Conservation (phyloP, 2,797 vertebrate genomes). For the Phoebastria nigripes region DNA sequence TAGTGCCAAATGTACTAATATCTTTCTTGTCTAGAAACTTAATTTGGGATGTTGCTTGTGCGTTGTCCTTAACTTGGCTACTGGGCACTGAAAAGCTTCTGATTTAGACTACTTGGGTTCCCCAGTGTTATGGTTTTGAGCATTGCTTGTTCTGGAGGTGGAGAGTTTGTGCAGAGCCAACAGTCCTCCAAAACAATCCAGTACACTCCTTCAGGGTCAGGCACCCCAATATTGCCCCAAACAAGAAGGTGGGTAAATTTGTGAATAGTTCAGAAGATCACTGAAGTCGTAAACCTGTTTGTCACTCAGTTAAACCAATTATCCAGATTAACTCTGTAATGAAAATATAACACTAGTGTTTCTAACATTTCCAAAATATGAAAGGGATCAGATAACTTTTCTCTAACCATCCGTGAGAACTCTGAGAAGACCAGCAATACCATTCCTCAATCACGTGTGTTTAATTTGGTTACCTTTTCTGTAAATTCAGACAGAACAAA, state of each 20-base stretch:
- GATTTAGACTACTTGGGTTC: not conserved
- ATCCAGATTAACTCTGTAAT: not conserved
- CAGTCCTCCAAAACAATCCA: not conserved
- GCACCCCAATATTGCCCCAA: not conserved
- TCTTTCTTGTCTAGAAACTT: not conserved
- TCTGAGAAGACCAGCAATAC: not conserved
- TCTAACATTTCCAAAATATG: not conserved
- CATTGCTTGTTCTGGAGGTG: not conserved
- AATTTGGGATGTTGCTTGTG: not conserved
- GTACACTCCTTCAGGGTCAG: not conserved
- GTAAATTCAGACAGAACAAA: not conserved
- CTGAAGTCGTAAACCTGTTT: not conserved
- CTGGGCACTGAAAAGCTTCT: not conserved
- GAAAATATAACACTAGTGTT: not conserved
- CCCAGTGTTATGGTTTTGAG: not conserved
- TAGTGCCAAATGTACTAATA: not conserved
- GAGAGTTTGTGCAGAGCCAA: not conserved
- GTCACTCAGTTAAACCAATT: not conserved
- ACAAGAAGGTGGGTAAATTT: not conserved
- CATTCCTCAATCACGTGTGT: accelerated
- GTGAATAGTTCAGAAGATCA: not conserved
- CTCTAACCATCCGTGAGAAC: not conserved
- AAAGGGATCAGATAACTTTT: not conserved
- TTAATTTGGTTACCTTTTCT: not conserved
- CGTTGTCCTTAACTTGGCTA: not conserved